Percentiles rank a stretch among this genome's conserved stretches.
These are phyloP conservation scores for Dreissena polymorpha DNA, from an alignment of 1,140 invertebrate species.

Conservation along the genomic window DNA sequence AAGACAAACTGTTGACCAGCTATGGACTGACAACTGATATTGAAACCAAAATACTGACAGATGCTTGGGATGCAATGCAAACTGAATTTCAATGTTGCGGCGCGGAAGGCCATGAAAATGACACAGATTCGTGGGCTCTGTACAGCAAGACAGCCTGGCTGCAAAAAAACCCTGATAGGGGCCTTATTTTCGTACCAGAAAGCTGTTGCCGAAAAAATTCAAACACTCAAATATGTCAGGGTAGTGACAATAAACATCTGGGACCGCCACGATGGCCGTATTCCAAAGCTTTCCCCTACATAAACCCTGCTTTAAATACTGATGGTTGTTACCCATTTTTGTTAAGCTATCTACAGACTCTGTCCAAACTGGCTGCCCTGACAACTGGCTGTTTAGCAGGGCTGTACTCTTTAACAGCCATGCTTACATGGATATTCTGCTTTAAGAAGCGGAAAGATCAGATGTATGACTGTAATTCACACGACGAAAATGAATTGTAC, in stretches of 20 bases:
- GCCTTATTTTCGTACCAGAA: slow-evolving; percentile 40
- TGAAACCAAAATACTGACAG: slow-evolving; percentile 32
- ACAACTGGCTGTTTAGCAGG: slow-evolving; percentile 32
- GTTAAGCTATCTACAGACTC: slow-evolving; percentile 10
- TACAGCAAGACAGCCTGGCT: slow-evolving; percentile 45
- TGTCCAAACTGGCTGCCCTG: slow-evolving; percentile 19
- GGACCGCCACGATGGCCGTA: slow-evolving; percentile 39
- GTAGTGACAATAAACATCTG: slow-evolving; percentile 37
- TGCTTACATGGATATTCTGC: slow-evolving; percentile 53
- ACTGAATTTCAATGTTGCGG: slow-evolving; percentile 46
- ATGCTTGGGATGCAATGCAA: slow-evolving; percentile 42
- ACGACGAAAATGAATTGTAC: slow-evolving; percentile 35
- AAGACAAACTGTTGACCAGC: slow-evolving; percentile 24
- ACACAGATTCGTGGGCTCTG: slow-evolving; percentile 44
- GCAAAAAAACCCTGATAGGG: slow-evolving; percentile 10
- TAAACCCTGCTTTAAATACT: slow-evolving; percentile 31
- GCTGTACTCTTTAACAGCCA: slow-evolving; percentile 43
- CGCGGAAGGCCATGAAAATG: slow-evolving; percentile 41
- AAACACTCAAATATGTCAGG: slow-evolving; percentile 44
- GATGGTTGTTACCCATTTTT: slow-evolving; percentile 46
- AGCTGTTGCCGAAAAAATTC: slow-evolving; percentile 50
- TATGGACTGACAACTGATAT: slow-evolving; percentile 32
- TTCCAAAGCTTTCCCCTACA: background rate
- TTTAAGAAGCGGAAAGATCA: slow-evolving; percentile 51
- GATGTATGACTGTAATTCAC: slow-evolving; percentile 13